Conservation (phyloP, 2,888 invertebrate genomes). For the Latheticus oryzae region DNA sequence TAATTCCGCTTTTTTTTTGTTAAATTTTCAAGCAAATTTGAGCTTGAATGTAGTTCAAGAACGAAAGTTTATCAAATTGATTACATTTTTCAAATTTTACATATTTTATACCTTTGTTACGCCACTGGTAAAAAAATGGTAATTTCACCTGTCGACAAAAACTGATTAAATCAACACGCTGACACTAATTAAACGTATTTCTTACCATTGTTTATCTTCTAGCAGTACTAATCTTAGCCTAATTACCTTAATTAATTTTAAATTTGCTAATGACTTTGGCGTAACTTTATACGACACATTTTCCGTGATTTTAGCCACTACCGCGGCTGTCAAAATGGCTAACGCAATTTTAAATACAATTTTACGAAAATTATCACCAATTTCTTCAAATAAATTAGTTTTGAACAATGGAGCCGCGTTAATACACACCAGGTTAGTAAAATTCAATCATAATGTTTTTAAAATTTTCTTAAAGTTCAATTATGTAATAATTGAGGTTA, state of each 20-base stretch:
- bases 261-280: conserved; percentile 15
- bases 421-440: conserved; percentile 60
- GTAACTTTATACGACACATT: conserved; percentile 12
- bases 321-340: conserved; percentile 44
- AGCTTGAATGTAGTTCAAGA: conserved; percentile 6
- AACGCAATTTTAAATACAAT: conserved; percentile 66
- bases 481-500: conserved; percentile 49
- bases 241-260: conserved; percentile 23
- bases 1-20: too few species aligned
- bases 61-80: conserved; percentile 3
- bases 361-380: conserved; percentile 70
- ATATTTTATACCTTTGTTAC: background rate
- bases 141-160: background rate
- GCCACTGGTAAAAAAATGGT: conserved; percentile 9
- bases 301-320: conserved; percentile 15
- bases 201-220: conserved; percentile 9
- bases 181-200: conserved; percentile 4
- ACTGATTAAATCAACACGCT: background rate
- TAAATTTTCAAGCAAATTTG: background rate
- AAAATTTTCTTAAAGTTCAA: conserved; percentile 50
- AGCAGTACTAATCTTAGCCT: conserved; percentile 13
- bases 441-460: conserved; percentile 44
- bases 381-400: conserved; percentile 55
- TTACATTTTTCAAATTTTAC: conserved; percentile 5
- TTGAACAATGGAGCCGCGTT: conserved; percentile 59